phyloP scores from a whole-genome alignment of 1,140 invertebrate genomes.

The Archivesica marissinica region DNA sequence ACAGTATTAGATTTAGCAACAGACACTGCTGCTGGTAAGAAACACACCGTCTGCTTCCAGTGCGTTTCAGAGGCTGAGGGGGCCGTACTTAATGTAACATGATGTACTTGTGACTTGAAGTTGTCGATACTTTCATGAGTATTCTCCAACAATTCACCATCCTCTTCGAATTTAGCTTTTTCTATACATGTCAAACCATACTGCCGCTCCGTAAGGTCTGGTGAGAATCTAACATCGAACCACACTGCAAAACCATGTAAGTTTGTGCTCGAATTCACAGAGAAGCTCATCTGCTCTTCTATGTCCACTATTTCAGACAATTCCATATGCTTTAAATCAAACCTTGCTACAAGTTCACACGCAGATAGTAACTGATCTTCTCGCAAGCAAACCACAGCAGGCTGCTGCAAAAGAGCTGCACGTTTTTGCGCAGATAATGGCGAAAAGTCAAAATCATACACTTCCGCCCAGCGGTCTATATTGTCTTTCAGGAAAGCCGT shows the following conservation, averaged over 20 bases:
- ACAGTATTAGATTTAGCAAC: conserved; percentile 68
- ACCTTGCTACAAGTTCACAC: conserved; percentile 67
- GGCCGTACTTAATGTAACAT: conserved; percentile 70
- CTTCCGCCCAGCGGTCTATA: conserved; percentile 78
- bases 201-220: conserved; percentile 13
- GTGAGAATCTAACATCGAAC: conserved; percentile 80
- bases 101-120: too few relatives aligned
- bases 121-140: neutral
- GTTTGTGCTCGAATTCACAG: conserved; percentile 64
- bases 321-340: conserved; percentile 77
- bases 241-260: conserved; percentile 80
- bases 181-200: neutral
- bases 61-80: conserved; percentile 91
- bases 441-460: conserved; percentile 81
- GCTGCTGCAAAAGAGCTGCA: conserved; percentile 69
- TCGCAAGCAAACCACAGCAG: conserved; percentile 70
- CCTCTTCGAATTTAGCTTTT: neutral
- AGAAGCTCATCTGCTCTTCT: conserved; percentile 68
- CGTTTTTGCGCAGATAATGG: conserved; percentile 68
- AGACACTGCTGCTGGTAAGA: conserved; percentile 86
- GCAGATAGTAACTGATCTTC: conserved; percentile 68
- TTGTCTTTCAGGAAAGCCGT: conserved; percentile 72
- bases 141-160: neutral
- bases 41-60: conserved; percentile 99
- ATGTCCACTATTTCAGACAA: conserved; percentile 73